These are phyloP conservation scores for Dendroctonus valens DNA, from an alignment of 1,140 invertebrate genomes.

Conservation along the genomic window DNA sequence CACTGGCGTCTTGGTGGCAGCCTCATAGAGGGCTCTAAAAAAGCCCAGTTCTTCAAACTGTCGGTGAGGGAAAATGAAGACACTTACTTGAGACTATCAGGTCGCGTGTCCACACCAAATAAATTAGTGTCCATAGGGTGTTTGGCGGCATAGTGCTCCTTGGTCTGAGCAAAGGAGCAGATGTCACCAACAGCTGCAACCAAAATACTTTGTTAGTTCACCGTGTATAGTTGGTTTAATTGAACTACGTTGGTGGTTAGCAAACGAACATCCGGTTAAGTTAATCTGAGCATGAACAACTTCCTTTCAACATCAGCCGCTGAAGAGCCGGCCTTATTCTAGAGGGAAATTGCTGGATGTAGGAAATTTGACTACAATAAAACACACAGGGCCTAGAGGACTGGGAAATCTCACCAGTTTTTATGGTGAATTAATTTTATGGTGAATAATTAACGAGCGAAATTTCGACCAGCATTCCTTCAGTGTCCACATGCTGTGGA, in stretches of 20 bases:
- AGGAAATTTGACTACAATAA: no score
- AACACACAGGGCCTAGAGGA: no score
- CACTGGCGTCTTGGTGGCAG: conserved; percentile 59
- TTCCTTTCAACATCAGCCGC: not conserved
- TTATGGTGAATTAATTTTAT: no score
- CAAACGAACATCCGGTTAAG: no score
- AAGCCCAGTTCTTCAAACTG: not conserved
- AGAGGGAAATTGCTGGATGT: no score
- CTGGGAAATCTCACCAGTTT: no score
- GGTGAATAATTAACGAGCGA: no score
- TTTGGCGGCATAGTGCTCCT: conserved; percentile 68
- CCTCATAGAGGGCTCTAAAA: conserved; percentile 62
- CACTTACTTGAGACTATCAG: conserved; percentile 58
- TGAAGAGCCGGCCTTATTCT: no score
- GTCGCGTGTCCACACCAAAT: conserved; percentile 68
- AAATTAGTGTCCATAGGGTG: conserved; percentile 64
- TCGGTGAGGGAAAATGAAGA: no score
- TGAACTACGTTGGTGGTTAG: no score
- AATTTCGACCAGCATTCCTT: no score
- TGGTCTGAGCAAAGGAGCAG: conserved; percentile 72
- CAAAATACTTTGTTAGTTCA: conserved; percentile 1
- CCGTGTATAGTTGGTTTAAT: not conserved
- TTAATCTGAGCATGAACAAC: conserved; percentile 12
- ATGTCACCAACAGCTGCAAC: conserved; percentile 81
- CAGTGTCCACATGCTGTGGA: no score